These are phyloP conservation scores for Balaeniceps rex DNA, from an alignment of 2,113 vertebrate genomes.

Conservation along the genomic window DNA sequence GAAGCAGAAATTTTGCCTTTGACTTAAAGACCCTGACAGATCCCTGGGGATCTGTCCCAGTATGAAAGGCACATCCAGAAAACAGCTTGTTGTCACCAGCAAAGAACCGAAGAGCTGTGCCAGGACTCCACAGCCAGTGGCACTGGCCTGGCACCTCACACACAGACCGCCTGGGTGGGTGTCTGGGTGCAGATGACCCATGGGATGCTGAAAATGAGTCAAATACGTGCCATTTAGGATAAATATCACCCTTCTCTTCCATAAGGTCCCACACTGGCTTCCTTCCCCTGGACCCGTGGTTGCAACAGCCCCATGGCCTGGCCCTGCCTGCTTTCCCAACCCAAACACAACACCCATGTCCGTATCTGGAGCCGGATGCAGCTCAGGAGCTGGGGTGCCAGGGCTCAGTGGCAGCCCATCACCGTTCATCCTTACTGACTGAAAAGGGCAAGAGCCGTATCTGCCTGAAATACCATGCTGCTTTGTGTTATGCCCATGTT, in stretches of 20 bases:
- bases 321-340: background rate
- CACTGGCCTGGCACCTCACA: background rate
- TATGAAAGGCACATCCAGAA: background rate
- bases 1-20: background rate
- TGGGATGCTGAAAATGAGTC: background rate
- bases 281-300: background rate
- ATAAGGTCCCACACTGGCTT: background rate
- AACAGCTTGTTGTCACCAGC: background rate
- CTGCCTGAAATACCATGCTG: background rate
- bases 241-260: background rate
- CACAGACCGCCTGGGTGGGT: background rate
- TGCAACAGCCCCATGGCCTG: background rate
- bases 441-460: background rate
- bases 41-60: rapidly evolving
- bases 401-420: background rate
- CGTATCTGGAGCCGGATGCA: rapidly evolving
- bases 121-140: background rate
- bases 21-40: background rate
- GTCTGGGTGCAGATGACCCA: background rate
- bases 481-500: background rate
- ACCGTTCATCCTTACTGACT: background rate
- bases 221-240: background rate
- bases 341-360: background rate
- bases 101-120: background rate
- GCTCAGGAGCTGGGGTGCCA: background rate